Percentiles rank a stretch among this genome's conserved stretches.
phyloP scores from a whole-genome alignment of 2,888 invertebrate species.

The Platynereis dumerilii region DNA sequence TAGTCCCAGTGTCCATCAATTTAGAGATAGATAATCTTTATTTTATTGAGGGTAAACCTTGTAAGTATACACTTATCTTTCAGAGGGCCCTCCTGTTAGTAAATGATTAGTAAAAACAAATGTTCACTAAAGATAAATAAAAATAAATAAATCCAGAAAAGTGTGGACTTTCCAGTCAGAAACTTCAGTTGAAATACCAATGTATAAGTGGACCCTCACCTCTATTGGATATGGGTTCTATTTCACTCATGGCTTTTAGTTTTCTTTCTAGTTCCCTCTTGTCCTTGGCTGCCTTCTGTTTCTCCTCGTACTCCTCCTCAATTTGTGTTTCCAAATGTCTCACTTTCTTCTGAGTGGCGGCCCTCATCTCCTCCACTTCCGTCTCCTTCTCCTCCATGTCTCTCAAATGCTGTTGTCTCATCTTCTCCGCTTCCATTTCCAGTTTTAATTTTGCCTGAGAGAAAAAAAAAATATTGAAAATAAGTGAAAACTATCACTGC shows the following conservation, averaged over 20 bases:
- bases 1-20: too few species aligned
- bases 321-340: constrained; percentile 83
- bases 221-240: constrained; percentile 63
- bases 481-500: not conserved
- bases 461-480: not conserved
- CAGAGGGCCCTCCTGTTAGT: too few species aligned
- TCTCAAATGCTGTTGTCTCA: constrained; percentile 86
- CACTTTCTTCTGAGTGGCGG: constrained; percentile 84
- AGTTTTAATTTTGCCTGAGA: constrained; percentile 80
- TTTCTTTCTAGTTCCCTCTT: constrained; percentile 90
- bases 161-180: too few species aligned
- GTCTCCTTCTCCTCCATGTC: constrained; percentile 91
- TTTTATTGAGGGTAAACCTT: too few species aligned
- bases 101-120: too few species aligned
- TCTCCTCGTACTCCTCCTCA: constrained; percentile 91
- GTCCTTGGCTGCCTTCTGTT: constrained; percentile 83
- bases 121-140: too few species aligned
- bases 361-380: constrained; percentile 89
- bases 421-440: constrained; percentile 92
- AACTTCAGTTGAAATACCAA: too few species aligned
- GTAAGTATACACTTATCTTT: too few species aligned
- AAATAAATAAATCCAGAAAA: too few species aligned
- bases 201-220: constrained; percentile 37
- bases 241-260: constrained; percentile 78
- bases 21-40: too few species aligned